Conservation (phyloP, 23 tunicate species). For the Halocynthia aurantium region DNA sequence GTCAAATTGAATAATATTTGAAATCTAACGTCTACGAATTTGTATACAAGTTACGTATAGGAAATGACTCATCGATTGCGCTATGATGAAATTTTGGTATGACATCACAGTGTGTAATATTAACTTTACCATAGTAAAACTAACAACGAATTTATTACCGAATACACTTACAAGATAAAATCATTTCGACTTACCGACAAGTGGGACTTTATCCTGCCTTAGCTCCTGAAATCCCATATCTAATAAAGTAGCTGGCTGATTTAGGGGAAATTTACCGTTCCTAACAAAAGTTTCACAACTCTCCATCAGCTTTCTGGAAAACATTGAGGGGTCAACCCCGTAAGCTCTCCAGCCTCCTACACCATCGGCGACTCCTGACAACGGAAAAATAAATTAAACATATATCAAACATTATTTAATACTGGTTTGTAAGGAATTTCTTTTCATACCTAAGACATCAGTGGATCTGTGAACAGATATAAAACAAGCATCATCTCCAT, state of each 20-base stretch:
- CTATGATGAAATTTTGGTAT: too few relatives aligned
- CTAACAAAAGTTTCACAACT: constrained; percentile 82
- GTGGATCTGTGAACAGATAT: constrained; percentile 50
- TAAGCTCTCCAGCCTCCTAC: constrained; percentile 98
- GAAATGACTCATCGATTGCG: too few relatives aligned
- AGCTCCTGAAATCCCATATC: constrained; percentile 80
- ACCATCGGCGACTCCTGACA: constrained; percentile 96
- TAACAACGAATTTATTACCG: neutral
- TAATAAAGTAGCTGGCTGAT: constrained; percentile 51
- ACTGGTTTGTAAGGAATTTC: neutral
- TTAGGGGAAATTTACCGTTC: constrained; percentile 71
- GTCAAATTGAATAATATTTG: too few relatives aligned
- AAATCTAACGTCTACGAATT: too few relatives aligned
- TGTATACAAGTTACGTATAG: too few relatives aligned
- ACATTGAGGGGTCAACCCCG: constrained; percentile 94
- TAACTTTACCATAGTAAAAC: neutral
- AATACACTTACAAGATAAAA: neutral
- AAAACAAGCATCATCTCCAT: constrained; percentile 96
- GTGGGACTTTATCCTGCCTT: constrained; percentile 58
- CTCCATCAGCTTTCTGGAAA: constrained; percentile 85
- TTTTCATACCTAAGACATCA: constrained; percentile 68
- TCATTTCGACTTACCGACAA: constrained; percentile 37
- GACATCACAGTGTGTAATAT: too few relatives aligned
- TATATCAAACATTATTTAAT: neutral
- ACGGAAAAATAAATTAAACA: neutral